Evolutionary conservation across 2,888 invertebrate genomes (phyloP), one percentile per base, ranked within the genome.

Genomic region (Anticlea derivata): DNA sequence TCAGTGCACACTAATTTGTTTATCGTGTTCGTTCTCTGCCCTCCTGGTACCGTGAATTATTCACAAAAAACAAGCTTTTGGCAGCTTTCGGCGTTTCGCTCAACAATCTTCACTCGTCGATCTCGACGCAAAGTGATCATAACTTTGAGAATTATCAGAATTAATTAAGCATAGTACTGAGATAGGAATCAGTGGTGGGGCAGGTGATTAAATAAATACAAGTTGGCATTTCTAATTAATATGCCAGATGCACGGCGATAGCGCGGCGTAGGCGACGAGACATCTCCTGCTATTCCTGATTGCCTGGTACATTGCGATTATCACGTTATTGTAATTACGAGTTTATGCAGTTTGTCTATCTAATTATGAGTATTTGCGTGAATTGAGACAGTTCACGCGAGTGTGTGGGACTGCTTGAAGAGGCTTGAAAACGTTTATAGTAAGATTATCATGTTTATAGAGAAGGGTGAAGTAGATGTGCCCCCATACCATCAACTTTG

Each of bases 1-100:
- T 88, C 88, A 86, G 82, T 90, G 88, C 85, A 83, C 86, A 80
- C 87, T 90, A 89, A 89, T 90, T 89, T 90, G 89, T 89, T 88
- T 89, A 89, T 83, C 84, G 85, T 81, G 83, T 31, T 41, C 51
- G 41, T 79, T 80, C 70, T 65, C 80, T 82, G 77, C 74, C 78
- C 72, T 71, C 79, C 76, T 72, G 73, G 76, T 83, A 75, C 67
- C 65, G 61, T 79, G 69, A 75, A 77, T 78, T 75, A 75, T 76
- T 76, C 61, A 77, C 61, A 57, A 66, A 65, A 57, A 59, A 59
- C 2, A 50, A 65, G n/a, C n/a, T n/a, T n/a, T n/a, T n/a, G n/a
- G n/a, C n/a, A 30, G 45, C 48, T 34, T 23, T 24, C 24, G 26
- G 26, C 34, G 20, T 35, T 44, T 27, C 7, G 17, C 34, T 11